These are phyloP conservation scores for Megalurothrips usitatus DNA, from an alignment of 2,888 invertebrate species.

Conservation along the genomic window DNA sequence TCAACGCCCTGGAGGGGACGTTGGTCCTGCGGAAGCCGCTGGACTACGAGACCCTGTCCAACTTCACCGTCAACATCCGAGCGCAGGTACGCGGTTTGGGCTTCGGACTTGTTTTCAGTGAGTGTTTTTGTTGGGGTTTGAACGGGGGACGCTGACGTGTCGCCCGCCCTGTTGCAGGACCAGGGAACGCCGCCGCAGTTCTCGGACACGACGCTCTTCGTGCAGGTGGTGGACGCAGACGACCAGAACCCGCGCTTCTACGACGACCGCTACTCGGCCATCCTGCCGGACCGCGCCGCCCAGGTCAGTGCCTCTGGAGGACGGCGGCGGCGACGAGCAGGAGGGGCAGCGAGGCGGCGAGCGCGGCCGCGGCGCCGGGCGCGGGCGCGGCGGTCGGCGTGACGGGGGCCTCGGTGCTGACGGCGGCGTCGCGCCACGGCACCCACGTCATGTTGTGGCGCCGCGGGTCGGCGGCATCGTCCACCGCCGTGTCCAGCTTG, in stretches of 20 bases:
- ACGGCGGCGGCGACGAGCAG: neutral
- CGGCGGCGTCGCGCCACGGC: slow-evolving; percentile 32
- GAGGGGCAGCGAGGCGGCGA: neutral
- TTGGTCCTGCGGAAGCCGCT: slow-evolving; percentile 72
- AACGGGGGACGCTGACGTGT: neutral
- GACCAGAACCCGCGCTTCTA: slow-evolving; percentile 84
- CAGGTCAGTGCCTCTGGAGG: slow-evolving; percentile 33
- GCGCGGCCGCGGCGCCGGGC: neutral
- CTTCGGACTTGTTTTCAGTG: too few relatives aligned
- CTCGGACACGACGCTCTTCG: slow-evolving; percentile 68
- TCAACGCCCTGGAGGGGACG: slow-evolving; percentile 79
- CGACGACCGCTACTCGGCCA: slow-evolving; percentile 67
- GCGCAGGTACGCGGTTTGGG: slow-evolving; percentile 48
- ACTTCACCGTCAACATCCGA: slow-evolving; percentile 68
- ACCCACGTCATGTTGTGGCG: slow-evolving; percentile 34
- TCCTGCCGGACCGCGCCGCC: slow-evolving; percentile 58
- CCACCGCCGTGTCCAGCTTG: slow-evolving; percentile 32
- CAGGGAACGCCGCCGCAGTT: slow-evolving; percentile 74
- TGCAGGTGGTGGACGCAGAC: slow-evolving; percentile 81
- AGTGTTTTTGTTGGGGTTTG: neutral
- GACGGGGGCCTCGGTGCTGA: neutral
- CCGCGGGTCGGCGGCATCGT: slow-evolving; percentile 33
- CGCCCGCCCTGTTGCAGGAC: slow-evolving; percentile 53
- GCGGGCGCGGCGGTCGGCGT: neutral
- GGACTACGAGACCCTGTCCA: slow-evolving; percentile 75